A percentile compares a stretch with the other conserved stretches of the same genome.
These are phyloP conservation scores for Calephelis virginiensis DNA, from an alignment of 1,140 invertebrate genomes.

Conservation along the genomic window DNA sequence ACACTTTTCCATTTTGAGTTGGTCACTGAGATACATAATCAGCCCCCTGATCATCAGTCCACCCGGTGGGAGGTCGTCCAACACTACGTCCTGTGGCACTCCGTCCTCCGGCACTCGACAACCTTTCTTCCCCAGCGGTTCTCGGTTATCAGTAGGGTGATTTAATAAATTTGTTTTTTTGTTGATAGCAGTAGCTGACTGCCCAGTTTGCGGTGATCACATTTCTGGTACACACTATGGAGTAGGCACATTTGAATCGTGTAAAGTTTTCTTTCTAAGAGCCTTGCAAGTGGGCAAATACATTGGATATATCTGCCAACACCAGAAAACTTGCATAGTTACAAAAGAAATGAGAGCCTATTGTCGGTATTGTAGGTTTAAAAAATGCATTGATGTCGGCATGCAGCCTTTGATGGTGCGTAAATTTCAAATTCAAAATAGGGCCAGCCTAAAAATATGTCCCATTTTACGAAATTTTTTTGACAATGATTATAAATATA, in stretches of 20 bases:
- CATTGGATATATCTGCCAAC: constrained; percentile 30
- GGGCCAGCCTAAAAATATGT: background rate
- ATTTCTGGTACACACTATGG: constrained; percentile 51
- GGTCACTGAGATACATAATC: too few species aligned
- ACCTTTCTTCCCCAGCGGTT: too few species aligned
- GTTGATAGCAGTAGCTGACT: constrained; percentile 6
- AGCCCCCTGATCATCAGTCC: too few species aligned
- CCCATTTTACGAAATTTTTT: background rate
- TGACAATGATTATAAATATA: too few species aligned
- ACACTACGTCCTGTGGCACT: too few species aligned
- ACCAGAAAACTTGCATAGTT: constrained; percentile 30
- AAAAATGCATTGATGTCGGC: constrained; percentile 44
- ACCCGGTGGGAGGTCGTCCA: too few species aligned
- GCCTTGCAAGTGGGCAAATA: constrained; percentile 39
- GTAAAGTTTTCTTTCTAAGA: constrained; percentile 60
- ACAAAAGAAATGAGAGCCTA: constrained; percentile 35
- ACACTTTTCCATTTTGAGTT: too few species aligned
- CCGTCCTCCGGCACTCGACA: too few species aligned
- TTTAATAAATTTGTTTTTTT: too few species aligned
- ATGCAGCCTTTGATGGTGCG: constrained; percentile 45
- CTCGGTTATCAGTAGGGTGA: too few species aligned
- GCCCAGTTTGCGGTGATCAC: constrained; percentile 49
- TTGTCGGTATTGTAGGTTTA: constrained; percentile 48
- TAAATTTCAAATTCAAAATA: constrained; percentile 10
- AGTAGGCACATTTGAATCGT: constrained; percentile 49